phyloP scores from a whole-genome alignment of 1,140 invertebrate species.

The Ostrea denselamellosa region DNA sequence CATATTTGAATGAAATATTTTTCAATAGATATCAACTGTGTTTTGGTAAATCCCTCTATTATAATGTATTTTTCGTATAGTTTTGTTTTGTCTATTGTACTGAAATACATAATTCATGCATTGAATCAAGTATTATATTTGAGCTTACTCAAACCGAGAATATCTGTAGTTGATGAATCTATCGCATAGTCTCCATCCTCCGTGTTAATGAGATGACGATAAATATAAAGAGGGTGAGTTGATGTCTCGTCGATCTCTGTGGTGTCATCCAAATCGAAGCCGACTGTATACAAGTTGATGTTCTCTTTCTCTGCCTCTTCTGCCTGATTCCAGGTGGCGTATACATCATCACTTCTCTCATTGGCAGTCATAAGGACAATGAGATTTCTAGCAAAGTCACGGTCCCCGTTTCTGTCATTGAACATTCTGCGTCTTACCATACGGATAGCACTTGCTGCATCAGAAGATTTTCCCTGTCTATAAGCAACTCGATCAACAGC shows the following conservation, averaged over 20 bases:
- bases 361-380: constrained; percentile 65
- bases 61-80: no score
- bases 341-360: constrained; percentile 66
- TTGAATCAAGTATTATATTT: no score
- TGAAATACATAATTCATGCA: no score
- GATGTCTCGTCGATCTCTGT: constrained; percentile 62
- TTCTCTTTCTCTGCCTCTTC: constrained; percentile 57
- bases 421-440: constrained; percentile 65
- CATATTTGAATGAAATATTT: no score
- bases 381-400: constrained; percentile 63
- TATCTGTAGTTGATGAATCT: constrained; percentile 18
- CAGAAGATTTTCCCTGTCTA: constrained; percentile 59
- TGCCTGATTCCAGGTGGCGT: constrained; percentile 64
- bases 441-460: constrained; percentile 65
- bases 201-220: constrained; percentile 43
- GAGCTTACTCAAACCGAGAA: constrained; percentile 43
- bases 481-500: constrained; percentile 66
- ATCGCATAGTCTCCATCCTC: neutral
- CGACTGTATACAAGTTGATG: constrained; percentile 67
- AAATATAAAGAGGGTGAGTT: constrained; percentile 48
- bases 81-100: no score
- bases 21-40: no score
- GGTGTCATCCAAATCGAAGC: constrained; percentile 64
- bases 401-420: constrained; percentile 61
- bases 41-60: no score